Conservation (phyloP, 2,888 invertebrate genomes). For the Spisula solida region DNA sequence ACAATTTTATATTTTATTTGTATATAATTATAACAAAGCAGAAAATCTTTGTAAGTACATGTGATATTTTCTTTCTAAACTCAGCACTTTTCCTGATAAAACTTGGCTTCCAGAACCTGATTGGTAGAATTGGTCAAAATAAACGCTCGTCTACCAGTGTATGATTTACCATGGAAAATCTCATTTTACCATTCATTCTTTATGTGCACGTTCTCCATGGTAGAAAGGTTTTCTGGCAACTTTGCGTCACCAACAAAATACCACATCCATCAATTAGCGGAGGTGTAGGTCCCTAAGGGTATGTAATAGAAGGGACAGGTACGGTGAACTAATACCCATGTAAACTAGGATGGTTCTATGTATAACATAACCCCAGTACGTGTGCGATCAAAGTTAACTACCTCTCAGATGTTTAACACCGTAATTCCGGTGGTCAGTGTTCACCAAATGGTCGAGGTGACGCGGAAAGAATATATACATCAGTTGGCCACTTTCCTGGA, state of each 20-base stretch:
- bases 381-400: not conserved
- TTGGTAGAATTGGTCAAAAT: too few species aligned
- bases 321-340: not conserved
- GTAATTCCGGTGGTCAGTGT: not conserved
- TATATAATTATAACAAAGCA: too few species aligned
- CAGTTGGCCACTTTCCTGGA: not conserved
- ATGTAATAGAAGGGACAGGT: not conserved
- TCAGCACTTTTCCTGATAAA: too few species aligned
- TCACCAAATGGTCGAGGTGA: not conserved
- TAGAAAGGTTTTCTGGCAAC: not conserved
- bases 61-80: too few species aligned
- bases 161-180: too few species aligned
- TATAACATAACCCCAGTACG: not conserved
- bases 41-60: too few species aligned
- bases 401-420: not conserved
- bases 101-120: too few species aligned
- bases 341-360: not conserved
- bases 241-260: not conserved
- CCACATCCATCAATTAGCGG: not conserved
- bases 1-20: too few species aligned
- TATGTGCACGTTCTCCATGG: too few species aligned
- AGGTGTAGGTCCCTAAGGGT: not conserved
- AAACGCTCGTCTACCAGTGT: too few species aligned
- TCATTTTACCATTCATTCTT: too few species aligned
- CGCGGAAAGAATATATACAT: too few species aligned